A percentile compares a stretch with the other conserved stretches of the same genome.
Evolutionary conservation across 2,113 vertebrate genomes (phyloP).

Genomic region (Dissostichus mawsoni): DNA sequence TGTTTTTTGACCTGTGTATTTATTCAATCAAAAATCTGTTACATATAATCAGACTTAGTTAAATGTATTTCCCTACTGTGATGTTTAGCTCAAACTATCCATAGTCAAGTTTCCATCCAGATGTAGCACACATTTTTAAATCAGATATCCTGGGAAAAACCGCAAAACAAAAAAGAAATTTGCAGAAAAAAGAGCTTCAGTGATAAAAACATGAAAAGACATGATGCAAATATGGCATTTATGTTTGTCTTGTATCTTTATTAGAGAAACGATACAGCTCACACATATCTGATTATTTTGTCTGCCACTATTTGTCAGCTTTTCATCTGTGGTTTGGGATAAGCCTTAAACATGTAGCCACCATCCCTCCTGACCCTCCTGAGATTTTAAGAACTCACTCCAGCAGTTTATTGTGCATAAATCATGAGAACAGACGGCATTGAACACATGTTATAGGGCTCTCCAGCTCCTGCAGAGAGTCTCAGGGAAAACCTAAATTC

Average conservation of each 20-base stretch:
- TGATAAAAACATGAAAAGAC: no score
- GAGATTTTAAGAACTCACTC: constrained; percentile 42
- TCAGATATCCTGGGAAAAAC: no score
- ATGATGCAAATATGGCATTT: not conserved
- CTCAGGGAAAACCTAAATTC: constrained; percentile 40
- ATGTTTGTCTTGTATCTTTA: not conserved
- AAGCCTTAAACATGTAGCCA: constrained; percentile 21
- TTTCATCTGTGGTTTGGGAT: not conserved
- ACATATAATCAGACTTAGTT: no score
- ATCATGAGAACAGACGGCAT: constrained; percentile 3
- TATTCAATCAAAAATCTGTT: no score
- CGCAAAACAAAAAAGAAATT: no score
- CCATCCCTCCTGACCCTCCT: constrained; percentile 10
- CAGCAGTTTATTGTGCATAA: constrained; percentile 42
- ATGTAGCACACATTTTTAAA: no score
- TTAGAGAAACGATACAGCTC: not conserved
- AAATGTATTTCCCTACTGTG: no score
- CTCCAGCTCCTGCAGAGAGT: constrained; percentile 17
- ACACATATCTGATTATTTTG: no score
- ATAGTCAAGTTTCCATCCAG: no score
- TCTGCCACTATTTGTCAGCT: not conserved
- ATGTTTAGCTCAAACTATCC: no score
- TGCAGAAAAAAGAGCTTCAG: no score
- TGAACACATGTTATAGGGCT: constrained; percentile 18
- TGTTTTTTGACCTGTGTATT: no score